A percentile compares a stretch with the other conserved stretches of the same genome.
Evolutionary conservation across 2,888 invertebrate species (phyloP).

Genomic region (Parelbella ahira): DNA sequence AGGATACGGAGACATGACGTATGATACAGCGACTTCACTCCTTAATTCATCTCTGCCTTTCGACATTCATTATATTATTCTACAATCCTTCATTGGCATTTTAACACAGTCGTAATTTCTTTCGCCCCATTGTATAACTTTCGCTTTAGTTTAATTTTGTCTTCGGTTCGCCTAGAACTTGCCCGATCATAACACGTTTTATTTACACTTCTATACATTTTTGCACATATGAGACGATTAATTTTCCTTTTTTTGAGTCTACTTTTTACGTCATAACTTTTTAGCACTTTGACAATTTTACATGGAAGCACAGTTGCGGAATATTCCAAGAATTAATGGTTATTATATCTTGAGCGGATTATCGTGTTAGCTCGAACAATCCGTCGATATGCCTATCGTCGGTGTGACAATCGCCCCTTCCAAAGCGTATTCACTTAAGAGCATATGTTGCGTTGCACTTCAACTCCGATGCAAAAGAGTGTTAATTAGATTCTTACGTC

Average conservation of each 20-base stretch:
- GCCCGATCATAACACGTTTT: conserved; percentile 52
- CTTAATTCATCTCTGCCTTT: conserved; percentile 68
- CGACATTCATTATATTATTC: conserved; percentile 63
- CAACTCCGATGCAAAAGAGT: conserved; percentile 37
- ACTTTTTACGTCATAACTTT: conserved; percentile 48
- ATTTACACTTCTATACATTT: conserved; percentile 50
- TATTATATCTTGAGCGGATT: too few relatives aligned
- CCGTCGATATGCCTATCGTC: conserved; percentile 61
- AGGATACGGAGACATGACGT: conserved; percentile 99
- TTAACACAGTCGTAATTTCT: conserved; percentile 63
- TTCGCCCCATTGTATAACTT: conserved; percentile 65
- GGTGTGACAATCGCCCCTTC: conserved; percentile 72
- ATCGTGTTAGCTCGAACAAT: conserved; percentile 27
- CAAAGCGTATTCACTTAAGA: conserved; percentile 60
- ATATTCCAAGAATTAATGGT: conserved; percentile 37
- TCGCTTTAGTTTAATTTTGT: conserved; percentile 62
- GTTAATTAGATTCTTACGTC: conserved; percentile 1
- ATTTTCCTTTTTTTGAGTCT: conserved; percentile 41
- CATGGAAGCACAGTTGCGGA: conserved; percentile 64
- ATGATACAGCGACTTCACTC: conserved; percentile 82
- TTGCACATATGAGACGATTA: conserved; percentile 58
- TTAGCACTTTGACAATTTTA: conserved; percentile 63
- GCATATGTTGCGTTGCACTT: conserved; percentile 53
- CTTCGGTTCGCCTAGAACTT: conserved; percentile 64
- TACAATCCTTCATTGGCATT: conserved; percentile 59